Evolutionary conservation across 2,888 invertebrate species (phyloP), one percentile per base, ranked within the genome.

Genomic region (Mamestra brassicae): DNA sequence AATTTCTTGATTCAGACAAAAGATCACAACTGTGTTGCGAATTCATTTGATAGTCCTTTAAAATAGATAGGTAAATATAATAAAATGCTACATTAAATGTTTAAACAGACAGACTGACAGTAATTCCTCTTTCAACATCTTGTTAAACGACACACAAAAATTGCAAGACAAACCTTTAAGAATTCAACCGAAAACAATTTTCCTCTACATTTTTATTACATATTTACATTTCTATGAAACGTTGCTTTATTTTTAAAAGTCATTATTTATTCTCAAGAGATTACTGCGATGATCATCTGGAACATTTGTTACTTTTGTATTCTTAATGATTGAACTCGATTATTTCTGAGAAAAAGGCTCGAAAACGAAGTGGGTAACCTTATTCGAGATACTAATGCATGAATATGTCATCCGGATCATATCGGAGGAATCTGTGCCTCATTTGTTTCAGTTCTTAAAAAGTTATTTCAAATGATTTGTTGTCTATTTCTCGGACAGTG

Each of bases 351-450:
- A 73, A 76, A 72, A 57, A 52, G 34, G 52, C 38, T 70, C 69
- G 65, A 79, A 64, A 50, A 69, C 17, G 13, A 89, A 78, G 75
- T 88, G 81, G 87, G 85, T 89, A 72, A 88, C 88, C 89, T 76
- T 81, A 76, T 83, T 85, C 60, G 54, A 26, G 55, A 36, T 70
- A 80, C 52, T 73, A 80, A 81, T 80, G 67, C 68, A 78, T 84
- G 78, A 80, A 81, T 76, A 83, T 85, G 81, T 86, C 84, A 69
- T 50, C 70, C 66, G 71, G 77, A 87, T 85, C 85, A 83, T 86
- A 87, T 78, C 78, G 58, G 52, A 52, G 68, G 80, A 79, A 86
- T 84, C 65, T 81, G 80, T 87, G 84, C 71, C 85, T 83, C 87
- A 84, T 88, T 87, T 85, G 87, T 83, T 76, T 62, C n/a, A 17